Evolutionary conservation across 2,888 invertebrate genomes (phyloP), one percentile per base, ranked within the genome.

Genomic region (Diaphora mendica): DNA sequence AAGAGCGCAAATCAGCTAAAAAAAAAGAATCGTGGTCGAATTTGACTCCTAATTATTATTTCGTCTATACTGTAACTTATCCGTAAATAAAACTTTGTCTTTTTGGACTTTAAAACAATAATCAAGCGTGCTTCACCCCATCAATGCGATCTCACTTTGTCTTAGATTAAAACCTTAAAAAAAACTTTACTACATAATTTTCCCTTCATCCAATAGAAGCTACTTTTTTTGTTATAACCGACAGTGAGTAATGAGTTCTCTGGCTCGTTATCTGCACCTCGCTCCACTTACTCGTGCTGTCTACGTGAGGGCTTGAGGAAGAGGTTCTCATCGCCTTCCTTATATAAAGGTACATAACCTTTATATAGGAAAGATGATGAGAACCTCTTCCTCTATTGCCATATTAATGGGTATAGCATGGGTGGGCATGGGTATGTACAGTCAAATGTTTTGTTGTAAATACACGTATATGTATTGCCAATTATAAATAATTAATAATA

Each of bases 241-340:
- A 73, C 77, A 74, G 66, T 81, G 83, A 83, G 68, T 83, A 68
- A 81, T 75, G 79, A 35, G 39, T 11, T 23, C 30, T 39, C 26
- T 39, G 51, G 44, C 71, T 78, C 78, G 75, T 75, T 81, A 79
- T 74, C 83, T 44, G 55, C 65, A 3, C 48, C 33, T 9, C 68
- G n/a, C 20, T 39, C 39, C 17, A 35, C 26, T n/a, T 26, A 39
- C 7, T 44, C 39, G 55, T 33, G 15, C 68, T 26, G n/a, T 48
- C 30, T 44, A 48, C 30, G 48, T 68, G 33, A 20, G 68, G 48
- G 39, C 23, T 33, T 33, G 17, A 70, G 55, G 23, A 71, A 59
- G 17, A 64, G 30, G 26, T 65, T 65, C 2, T 55, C n/a, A 9
- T 55, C 23, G 3, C 51, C 23, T 55, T n/a, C n/a, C 59, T 55